Evolutionary conservation across 2,797 vertebrate species (phyloP), one percentile per base, ranked within the genome.

Genomic region (Luscinia megarhynchos): DNA sequence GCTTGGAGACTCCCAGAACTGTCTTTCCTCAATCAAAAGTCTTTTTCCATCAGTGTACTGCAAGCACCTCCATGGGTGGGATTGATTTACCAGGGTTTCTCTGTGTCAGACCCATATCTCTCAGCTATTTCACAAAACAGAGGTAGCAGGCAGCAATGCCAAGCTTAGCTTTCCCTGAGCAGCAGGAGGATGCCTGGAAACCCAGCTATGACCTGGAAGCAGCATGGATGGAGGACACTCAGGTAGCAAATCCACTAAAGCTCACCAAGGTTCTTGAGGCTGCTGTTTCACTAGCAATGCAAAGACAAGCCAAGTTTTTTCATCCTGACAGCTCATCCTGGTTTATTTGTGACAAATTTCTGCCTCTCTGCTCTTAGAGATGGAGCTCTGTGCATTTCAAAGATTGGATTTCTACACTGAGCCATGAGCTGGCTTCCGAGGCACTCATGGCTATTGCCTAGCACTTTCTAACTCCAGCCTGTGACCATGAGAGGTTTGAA

Each of bases 171-270:
- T 14, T 43, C 80, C 21, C 43, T 27, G 34, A 43, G n/a, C 15
- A 78, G 13, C 26, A 43, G 26, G 11, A 75, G 12, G 15, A 26
- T n/a, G 11, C 17, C 9, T 51, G 46, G 46, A 48, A 36, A 3
- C 13, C 6, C 16, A n/a, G 32, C 24, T 48, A 19, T 11, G 36
- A 14, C 15, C 18, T 45, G 41, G 34, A 24, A 64, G 41, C 20
- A 84, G 12, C 0, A 0, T 0, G 0, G 24, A 22, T 14, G 24
- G 12, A 46, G 43, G 40, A 63, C 22, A 77, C 12, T 18, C 11
- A 46, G 23, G 11, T 9, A 50, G 62, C 12, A 89, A 40, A 51
- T 51, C 27, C 32, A 62, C 20, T n/a, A n/a, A 75, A 53, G 21
- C 18, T 23, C 11, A 5, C 7, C 6, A 5, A 87, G 12, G 12